phyloP scores from a whole-genome alignment of 2,888 invertebrate species.

The Sinodicranocentrus sp. region DNA sequence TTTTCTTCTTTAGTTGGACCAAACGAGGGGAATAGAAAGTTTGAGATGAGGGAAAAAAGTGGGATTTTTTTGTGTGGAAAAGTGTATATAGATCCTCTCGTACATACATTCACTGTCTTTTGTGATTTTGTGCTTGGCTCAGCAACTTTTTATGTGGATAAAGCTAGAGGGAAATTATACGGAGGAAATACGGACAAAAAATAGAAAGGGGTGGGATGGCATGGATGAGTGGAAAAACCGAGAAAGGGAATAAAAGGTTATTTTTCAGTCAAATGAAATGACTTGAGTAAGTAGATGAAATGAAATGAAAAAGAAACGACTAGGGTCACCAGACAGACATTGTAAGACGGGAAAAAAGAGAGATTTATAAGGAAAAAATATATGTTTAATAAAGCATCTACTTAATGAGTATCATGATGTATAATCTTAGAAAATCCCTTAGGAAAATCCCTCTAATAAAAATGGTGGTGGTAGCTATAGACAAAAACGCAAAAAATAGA shows the following conservation, averaged over 20 bases:
- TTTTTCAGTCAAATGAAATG: conserved; percentile 48
- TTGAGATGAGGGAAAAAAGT: conserved; percentile 22
- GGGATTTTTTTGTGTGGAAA: too few relatives aligned
- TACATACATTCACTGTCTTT: conserved; percentile 30
- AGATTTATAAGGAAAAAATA: too few relatives aligned
- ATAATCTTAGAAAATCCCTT: too few relatives aligned
- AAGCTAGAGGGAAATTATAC: neutral
- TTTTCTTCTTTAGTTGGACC: neutral
- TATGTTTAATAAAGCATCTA: too few relatives aligned
- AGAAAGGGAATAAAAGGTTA: conserved; percentile 12
- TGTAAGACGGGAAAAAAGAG: too few relatives aligned
- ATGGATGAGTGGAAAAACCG: neutral
- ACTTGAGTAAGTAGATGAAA: conserved; percentile 37
- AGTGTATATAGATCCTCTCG: too few relatives aligned
- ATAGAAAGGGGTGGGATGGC: conserved; percentile 30
- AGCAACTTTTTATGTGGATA: conserved; percentile 1
- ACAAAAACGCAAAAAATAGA: too few relatives aligned
- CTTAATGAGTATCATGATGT: too few relatives aligned
- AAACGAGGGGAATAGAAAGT: neutral
- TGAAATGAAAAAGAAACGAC: conserved; percentile 7
- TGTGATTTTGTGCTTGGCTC: neutral
- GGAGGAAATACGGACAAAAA: neutral
- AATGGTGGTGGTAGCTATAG: too few relatives aligned
- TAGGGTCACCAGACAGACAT: conserved; percentile 12
- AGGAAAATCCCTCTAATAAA: too few relatives aligned